Base-by-base conservation (phyloP, 2,888 invertebrate species). In the Amphipoea oculea region DNA sequence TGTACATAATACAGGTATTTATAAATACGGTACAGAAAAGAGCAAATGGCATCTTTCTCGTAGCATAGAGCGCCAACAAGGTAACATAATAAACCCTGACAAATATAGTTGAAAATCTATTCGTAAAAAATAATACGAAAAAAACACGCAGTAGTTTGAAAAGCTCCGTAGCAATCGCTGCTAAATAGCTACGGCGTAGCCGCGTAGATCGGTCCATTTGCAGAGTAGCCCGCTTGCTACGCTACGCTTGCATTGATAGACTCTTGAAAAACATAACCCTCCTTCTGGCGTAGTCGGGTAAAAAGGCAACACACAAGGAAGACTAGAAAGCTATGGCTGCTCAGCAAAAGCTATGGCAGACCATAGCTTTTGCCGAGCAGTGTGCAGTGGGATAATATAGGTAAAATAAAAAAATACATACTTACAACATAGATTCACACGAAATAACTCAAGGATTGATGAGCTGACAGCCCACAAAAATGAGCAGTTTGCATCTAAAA, bases 131-230 rank as follows among this genome's bases (percentile, higher is more conserved):
- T 40, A 68, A 40, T 48, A 68, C 42, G 4, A 70, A 66, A 70
- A 66, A 45, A 62, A n/a, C 20, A 45, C 29, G 62, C 63, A 83
- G 60, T 29, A 67, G 66, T 77, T 51, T 51, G 42, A 81, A 76
- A 76, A 66, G 62, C 45, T 68, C 70, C 70, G 76, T 76, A 82
- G 82, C 65, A 76, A 45, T 72, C 40, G 71, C 57, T 77, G 57
- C 57, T 60, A 78, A 78, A 78, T 60, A 65, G 68, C 78, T 82
- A 83, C 78, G 83, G 48, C 72, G 83, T 83, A 74, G 82, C 40
- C 62, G 57, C 40, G 72, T 51, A 81, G 62, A 29, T 20, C 14
- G 23, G 74, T 63, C 62, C 54, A 68, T 75, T 57, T 82, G 76
- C 70, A 23, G 51, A 45, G 23, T 71, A 71, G 60, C 66, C 36